These are phyloP conservation scores for Eupeodes corollae DNA, from an alignment of 1,140 invertebrate genomes.

Conservation along the genomic window DNA sequence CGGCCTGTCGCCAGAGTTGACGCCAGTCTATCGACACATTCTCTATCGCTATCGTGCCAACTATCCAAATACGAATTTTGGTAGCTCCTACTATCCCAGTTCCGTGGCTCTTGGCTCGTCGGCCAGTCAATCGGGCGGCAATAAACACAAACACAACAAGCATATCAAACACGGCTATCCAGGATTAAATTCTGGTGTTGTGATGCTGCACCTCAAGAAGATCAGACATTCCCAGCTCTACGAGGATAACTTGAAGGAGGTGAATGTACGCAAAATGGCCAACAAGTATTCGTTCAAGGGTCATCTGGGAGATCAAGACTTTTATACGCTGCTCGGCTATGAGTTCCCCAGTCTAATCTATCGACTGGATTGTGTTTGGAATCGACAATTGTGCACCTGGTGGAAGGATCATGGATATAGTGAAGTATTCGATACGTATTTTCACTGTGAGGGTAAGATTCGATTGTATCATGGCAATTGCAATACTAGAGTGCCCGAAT, in stretches of 20 bases:
- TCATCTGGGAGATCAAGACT: conserved; percentile 80
- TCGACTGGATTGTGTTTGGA: conserved; percentile 69
- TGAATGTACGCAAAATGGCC: conserved; percentile 47
- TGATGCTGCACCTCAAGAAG: conserved; percentile 59
- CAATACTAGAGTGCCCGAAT: conserved; percentile 60
- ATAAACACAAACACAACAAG: neutral
- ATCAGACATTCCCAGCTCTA: conserved; percentile 53
- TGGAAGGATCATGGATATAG: conserved; percentile 70
- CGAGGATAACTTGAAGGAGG: conserved; percentile 44
- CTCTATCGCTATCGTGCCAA: conserved; percentile 55
- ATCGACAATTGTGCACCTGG: conserved; percentile 74
- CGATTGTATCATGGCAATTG: conserved; percentile 80
- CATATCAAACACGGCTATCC: conserved; percentile 45
- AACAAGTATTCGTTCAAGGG: conserved; percentile 63
- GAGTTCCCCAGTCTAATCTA: conserved; percentile 66
- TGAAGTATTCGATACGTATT: conserved; percentile 66
- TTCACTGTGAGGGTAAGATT: conserved; percentile 55
- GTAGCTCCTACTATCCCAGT: conserved; percentile 35
- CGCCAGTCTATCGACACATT: conserved; percentile 71
- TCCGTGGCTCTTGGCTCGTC: neutral
- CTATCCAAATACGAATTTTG: conserved; percentile 49
- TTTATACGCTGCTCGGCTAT: conserved; percentile 61
- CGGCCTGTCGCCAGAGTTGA: conserved; percentile 64
- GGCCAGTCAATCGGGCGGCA: too few species aligned
- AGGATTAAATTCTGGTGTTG: conserved; percentile 72